Base-by-base conservation (phyloP, 2,113 vertebrate species). In the Periophthalmus modestus region DNA sequence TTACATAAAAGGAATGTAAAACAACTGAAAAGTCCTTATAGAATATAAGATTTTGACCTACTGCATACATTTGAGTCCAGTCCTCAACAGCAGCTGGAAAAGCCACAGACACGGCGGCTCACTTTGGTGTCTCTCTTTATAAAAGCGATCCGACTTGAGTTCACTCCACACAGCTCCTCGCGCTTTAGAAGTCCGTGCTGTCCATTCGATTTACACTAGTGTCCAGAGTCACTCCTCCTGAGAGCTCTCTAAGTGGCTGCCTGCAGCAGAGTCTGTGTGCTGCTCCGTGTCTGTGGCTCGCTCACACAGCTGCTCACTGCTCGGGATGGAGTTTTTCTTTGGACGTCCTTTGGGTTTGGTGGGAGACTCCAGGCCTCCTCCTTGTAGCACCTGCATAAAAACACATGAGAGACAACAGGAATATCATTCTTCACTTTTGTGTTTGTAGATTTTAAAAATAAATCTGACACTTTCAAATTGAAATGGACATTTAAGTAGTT, bases 271-370 rank as follows among this genome's bases (percentile, higher is more conserved):
- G 57, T 96, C 96, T 0, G 89, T 91, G 7, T 90, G 93, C 46
- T 91, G 94, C 80, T 96, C 95, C 0, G 90, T 79, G 18, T 96
- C 95, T 43, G 94, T 43, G 3, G 63, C 88, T 47, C 95, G 89
- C 72, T 98, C 97, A 0, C 95, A 95, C n/a, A 99, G 94, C 86
- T 99, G 98, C 82, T 99, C 97, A 50, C 97, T 97, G 68, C 92
- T 96, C 55, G 97, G 98, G 77, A 99, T 99, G 73, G 97, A 99
- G 90, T 99, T 99, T 91, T 99, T 99, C 91, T 98, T 98, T 0
- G 98, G 98, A 0, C 98, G 95, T 2, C 98, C 98, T 92, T 99
- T 99, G 0, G 98, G 98, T 83, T 99, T 99, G 7, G 98, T 99
- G 0, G 98, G 98, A 0, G 98, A 99, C 85, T 99, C 97, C 75